Base-by-base conservation (phyloP, 2,888 invertebrate species). In the Meta bourneti region DNA sequence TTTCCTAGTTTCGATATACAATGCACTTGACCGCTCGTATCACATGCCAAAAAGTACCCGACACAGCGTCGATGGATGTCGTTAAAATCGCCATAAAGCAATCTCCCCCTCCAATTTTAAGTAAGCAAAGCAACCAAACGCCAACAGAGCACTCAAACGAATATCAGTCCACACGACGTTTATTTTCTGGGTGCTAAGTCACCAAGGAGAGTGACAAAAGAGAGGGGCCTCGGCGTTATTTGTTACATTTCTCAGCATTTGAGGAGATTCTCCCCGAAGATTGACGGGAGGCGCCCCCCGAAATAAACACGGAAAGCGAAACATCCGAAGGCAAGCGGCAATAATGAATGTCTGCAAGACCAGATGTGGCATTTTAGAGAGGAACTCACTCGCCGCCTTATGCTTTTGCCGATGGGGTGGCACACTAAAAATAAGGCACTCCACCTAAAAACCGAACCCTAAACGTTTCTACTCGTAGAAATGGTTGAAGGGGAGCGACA, bases 281-380 rank as follows among this genome's bases (percentile, higher is more conserved):
- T 16, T 34, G 75, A 75, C 16, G 34, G 75, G 75, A 13, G 34
- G 75, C 19, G n/a, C 7, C 34, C 70, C 82, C 20, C 71, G 71
- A 71, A 82, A 82, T 71, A 71, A 71, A 72, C 72, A 20, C 72
- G 9, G 51, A 48, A 34, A 48, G 49, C 69, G 69, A 69, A 71
- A 70, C 82, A 82, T 71, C 11, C n/a, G 49, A 48, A 75, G 74
- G 84, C 34, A 52, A 84, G 51, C 52, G 51, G 80, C 48, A 72
- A 80, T 88, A 88, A 88, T 80, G 74, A 88, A 80, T 80, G 74
- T 61, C 80, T 6, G 54, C 54, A 13, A 19, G 74, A 74, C 88
- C 88, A 88, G 88, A 88, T 88, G 88, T 88, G 87, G 79, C 72
- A 52, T 61, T 78, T 70, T 51, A n/a, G 48, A 49, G 72, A 74